Percentiles rank a stretch among this genome's conserved stretches.
Conservation (phyloP, 2,113 vertebrate genomes). For the Diphyllodes magnificus region DNA sequence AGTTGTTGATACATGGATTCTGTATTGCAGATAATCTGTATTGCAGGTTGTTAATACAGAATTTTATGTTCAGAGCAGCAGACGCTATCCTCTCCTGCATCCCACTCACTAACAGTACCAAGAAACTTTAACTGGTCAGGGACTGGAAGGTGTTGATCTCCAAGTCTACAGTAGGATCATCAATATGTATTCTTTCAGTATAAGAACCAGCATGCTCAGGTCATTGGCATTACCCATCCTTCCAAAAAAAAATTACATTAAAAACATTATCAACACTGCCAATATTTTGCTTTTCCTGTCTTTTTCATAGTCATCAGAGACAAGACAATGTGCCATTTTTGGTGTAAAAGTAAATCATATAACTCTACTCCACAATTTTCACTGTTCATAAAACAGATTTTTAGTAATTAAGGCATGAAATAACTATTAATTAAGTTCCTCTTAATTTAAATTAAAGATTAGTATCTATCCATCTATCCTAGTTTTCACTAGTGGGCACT, state of each 20-base stretch:
- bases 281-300: neutral
- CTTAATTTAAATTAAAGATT: neutral
- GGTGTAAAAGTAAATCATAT: neutral
- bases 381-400: neutral
- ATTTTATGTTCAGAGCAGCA: neutral
- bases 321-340: neutral
- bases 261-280: neutral
- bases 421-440: neutral
- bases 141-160: neutral
- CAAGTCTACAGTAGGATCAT: too few species aligned
- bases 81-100: rapidly evolving
- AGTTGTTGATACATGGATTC: neutral
- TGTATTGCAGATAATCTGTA: neutral
- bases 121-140: neutral
- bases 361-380: neutral
- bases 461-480: neutral
- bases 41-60: neutral
- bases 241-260: neutral
- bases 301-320: neutral
- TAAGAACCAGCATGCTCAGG: neutral
- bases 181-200: neutral
- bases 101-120: neutral
- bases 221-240: neutral
- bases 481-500: neutral
- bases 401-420: neutral